Evolutionary conservation across 2,113 vertebrate species (phyloP), one percentile per base, ranked within the genome.

Genomic region (Noturus placidus): DNA sequence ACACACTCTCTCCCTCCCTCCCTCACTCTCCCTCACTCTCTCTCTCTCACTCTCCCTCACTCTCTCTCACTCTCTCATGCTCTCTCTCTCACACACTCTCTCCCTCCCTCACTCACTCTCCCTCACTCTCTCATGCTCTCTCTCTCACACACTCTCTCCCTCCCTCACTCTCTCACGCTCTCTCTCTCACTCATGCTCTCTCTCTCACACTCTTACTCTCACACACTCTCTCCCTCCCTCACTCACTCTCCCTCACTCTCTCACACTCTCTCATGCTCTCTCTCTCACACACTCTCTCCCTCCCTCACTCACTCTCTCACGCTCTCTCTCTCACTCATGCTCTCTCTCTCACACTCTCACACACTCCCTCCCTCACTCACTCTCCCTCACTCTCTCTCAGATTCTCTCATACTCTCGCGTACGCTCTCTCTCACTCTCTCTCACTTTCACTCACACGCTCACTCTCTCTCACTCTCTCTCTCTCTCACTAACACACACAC

Each of bases 291-390:
- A 81, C 25, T 65, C 27, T 5, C 33, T 8, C 63, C 19, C 33
- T 82, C 89, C 69, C 38, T 30, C 79, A 88, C 87, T 85, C 83
- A 10, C 33, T 38, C 22, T 1, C 70, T 15, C 46, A 82, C 89
- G 69, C 42, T n/a, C 77, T 88, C 57, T 61, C 57, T 61, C 57
- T 61, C 20, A 25, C 57, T 8, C 57, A 2, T 6, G 22, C 6
- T 22, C 46, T 50, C 9, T 0, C 42, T 46, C 42, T 46, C 42
- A 7, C 42, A 7, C 42, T 46, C 5, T 46, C 42, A 0, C 42
- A 6, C 42, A 19, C 20, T 2, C 33, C 2, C 42, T 83, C 89
- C 1, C 22, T 22, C 33, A 35, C 33, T 19, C 8, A 0, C 33
- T 5, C 42, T 83, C 89, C 5, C 50, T 52, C 7, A 10, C 89